phyloP scores from a whole-genome alignment of 2,113 vertebrate species.

The Suricata suricatta region DNA sequence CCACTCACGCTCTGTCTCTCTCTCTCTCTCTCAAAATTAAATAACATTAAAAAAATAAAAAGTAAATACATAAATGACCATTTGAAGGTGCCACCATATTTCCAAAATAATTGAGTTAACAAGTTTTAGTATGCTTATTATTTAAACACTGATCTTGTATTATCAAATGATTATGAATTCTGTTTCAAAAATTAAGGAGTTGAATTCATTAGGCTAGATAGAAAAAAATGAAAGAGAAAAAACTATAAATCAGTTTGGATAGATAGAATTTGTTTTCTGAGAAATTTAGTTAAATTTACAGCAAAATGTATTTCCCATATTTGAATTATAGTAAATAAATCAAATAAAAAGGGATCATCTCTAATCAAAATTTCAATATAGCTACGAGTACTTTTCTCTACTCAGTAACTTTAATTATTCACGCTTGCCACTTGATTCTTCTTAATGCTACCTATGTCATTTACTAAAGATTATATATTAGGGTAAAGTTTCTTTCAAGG shows the following conservation, averaged over 20 bases:
- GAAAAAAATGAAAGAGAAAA: not conserved
- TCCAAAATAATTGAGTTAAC: not conserved
- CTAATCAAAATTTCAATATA: not conserved
- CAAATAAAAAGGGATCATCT: not conserved
- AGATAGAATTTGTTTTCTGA: not conserved
- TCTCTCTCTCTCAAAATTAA: too few relatives aligned
- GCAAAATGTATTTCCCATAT: not conserved
- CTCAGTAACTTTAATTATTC: not conserved
- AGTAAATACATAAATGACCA: not conserved
- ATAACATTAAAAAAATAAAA: too few relatives aligned
- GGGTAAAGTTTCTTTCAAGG: not conserved
- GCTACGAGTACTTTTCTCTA: not conserved
- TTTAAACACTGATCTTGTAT: not conserved
- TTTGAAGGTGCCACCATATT: not conserved
- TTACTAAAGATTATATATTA: not conserved
- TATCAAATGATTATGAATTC: not conserved
- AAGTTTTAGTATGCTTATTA: not conserved
- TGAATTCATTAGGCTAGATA: not conserved
- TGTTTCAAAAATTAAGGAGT: not conserved
- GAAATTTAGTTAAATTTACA: not conserved
- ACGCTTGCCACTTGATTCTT: not conserved
- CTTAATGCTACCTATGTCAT: not conserved
- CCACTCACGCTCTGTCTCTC: too few relatives aligned
- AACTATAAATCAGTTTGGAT: not conserved
- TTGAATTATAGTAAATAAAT: not conserved